phyloP scores from a whole-genome alignment of 2,797 vertebrate genomes.

The Bradypus variegatus region DNA sequence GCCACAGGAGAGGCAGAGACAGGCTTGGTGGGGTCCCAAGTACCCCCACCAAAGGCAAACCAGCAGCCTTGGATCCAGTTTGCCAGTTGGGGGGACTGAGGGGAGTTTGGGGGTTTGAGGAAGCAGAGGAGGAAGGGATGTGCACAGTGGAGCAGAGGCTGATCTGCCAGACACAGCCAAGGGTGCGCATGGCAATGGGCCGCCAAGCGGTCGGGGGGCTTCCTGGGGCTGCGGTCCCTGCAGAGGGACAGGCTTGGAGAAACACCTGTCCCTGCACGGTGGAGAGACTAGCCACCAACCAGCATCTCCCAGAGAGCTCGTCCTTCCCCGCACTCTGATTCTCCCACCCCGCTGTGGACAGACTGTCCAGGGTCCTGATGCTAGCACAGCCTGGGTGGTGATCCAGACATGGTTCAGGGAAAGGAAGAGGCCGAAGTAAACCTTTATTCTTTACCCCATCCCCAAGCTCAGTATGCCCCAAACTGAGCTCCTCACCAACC shows the following conservation, averaged over 20 bases:
- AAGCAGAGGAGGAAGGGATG: background rate
- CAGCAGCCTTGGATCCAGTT: background rate
- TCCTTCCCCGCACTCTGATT: background rate
- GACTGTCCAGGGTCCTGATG: conserved; percentile 62
- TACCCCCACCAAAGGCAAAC: background rate
- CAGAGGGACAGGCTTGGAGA: background rate
- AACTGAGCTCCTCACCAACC: background rate
- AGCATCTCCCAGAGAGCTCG: background rate
- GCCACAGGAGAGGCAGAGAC: background rate
- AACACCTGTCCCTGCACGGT: background rate
- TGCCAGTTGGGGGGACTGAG: background rate
- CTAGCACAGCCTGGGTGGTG: background rate
- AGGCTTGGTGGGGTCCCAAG: background rate
- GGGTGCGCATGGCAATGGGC: background rate
- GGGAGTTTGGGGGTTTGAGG: background rate
- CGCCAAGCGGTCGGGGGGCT: background rate
- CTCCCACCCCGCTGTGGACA: background rate
- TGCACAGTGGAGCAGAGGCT: background rate
- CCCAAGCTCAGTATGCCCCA: background rate
- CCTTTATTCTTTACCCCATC: background rate
- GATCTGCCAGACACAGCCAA: background rate
- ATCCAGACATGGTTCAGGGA: background rate
- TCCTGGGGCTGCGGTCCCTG: background rate
- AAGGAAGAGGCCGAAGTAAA: background rate
- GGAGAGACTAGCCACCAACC: background rate